Conservation (phyloP, 2,888 invertebrate species). For the Abscondita cerata region DNA sequence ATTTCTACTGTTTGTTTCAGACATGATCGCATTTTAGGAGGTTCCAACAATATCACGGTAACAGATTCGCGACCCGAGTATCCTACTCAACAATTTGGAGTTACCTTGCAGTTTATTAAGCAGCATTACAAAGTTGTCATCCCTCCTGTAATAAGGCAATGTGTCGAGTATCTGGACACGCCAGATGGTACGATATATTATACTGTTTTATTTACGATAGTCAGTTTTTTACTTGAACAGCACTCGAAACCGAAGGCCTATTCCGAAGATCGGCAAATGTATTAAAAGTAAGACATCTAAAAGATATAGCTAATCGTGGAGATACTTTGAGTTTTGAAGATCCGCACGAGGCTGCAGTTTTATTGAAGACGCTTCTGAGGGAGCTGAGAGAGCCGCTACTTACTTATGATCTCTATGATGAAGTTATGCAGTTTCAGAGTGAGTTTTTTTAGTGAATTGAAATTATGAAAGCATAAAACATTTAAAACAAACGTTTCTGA, state of each 20-base stretch:
- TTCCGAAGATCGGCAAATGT: conserved; percentile 94
- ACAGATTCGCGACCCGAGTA: conserved; percentile 53
- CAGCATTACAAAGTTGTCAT: conserved; percentile 85
- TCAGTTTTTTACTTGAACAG: conserved; percentile 60
- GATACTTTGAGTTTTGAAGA: conserved; percentile 79
- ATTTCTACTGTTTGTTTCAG: too few species aligned
- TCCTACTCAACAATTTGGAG: conserved; percentile 94
- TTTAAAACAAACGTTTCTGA: too few species aligned
- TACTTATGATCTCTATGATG: conserved; percentile 92
- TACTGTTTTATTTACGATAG: conserved; percentile 47
- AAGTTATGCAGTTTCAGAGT: conserved; percentile 91
- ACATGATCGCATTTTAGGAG: conserved; percentile 76
- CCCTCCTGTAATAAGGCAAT: conserved; percentile 91
- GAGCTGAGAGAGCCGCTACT: conserved; percentile 92
- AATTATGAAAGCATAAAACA: too few species aligned
- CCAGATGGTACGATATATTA: conserved; percentile 93
- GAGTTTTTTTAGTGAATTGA: too few species aligned
- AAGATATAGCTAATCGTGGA: conserved; percentile 88
- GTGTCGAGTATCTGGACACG: conserved; percentile 88
- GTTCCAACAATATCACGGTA: conserved; percentile 53
- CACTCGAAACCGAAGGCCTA: conserved; percentile 93
- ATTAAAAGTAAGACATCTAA: conserved; percentile 81
- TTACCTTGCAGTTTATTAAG: conserved; percentile 89
- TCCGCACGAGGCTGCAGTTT: conserved; percentile 92
- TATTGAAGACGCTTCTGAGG: conserved; percentile 92